Evolutionary conservation across 1,140 invertebrate species (phyloP).

Genomic region (Drosophila biarmipes): DNA sequence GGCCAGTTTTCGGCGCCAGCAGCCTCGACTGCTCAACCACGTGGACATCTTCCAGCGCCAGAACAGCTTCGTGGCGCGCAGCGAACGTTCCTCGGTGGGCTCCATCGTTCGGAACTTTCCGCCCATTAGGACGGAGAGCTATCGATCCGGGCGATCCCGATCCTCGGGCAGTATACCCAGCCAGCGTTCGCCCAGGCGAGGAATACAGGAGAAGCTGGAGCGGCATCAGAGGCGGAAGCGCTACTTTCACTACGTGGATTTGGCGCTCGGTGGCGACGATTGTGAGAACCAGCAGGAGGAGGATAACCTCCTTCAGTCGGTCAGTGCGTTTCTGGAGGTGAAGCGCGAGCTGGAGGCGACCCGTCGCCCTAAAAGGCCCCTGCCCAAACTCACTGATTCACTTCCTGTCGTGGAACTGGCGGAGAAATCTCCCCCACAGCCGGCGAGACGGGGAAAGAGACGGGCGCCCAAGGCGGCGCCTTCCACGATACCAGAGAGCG

Average conservation of each 20-base stretch:
- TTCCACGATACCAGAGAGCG: slow-evolving; percentile 72
- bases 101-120: slow-evolving; percentile 77
- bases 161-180: slow-evolving; percentile 50
- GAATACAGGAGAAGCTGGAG: slow-evolving; percentile 30
- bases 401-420: not conserved
- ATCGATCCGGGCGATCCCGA: slow-evolving; percentile 53
- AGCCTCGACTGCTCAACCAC: slow-evolving; percentile 59
- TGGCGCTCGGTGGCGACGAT: slow-evolving; percentile 62
- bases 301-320: slow-evolving; percentile 77
- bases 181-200: slow-evolving; percentile 45
- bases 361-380: slow-evolving; percentile 27
- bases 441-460: slow-evolving; percentile 39
- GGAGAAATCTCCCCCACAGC: slow-evolving; percentile 4
- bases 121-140: slow-evolving; percentile 72
- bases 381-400: slow-evolving; percentile 39
- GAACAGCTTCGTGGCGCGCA: slow-evolving; percentile 75
- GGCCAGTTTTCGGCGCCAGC: slow-evolving; percentile 50
- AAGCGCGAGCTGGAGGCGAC: slow-evolving; percentile 70
- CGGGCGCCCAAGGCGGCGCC: slow-evolving; percentile 61
- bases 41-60: slow-evolving; percentile 77
- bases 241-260: slow-evolving; percentile 71
- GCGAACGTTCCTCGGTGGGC: slow-evolving; percentile 72
- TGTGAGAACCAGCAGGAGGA: slow-evolving; percentile 61
- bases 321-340: slow-evolving; percentile 76
- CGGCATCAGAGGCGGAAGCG: slow-evolving; percentile 53